Conservation (phyloP, 2,888 invertebrate genomes). For the Tenthredo livida region DNA sequence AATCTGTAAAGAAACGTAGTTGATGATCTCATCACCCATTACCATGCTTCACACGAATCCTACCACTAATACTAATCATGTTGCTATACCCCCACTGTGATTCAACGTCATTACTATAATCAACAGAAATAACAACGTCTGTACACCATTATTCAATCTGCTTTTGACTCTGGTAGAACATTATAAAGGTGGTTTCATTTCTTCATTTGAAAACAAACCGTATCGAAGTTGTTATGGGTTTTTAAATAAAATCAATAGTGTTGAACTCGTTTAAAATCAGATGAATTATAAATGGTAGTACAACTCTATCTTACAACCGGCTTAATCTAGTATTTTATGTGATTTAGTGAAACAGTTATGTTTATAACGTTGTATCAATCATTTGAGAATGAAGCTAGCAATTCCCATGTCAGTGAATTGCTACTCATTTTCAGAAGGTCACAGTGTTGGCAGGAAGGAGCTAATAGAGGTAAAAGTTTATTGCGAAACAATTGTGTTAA, state of each 20-base stretch:
- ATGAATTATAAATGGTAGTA: background rate
- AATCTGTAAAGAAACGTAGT: slow-evolving; percentile 75
- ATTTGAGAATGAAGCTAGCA: slow-evolving; percentile 67
- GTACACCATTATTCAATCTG: slow-evolving; percentile 41
- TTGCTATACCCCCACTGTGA: slow-evolving; percentile 60
- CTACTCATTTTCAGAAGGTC: slow-evolving; percentile 68
- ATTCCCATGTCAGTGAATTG: slow-evolving; percentile 71
- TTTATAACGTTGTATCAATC: slow-evolving; percentile 73
- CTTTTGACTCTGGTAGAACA: slow-evolving; percentile 36
- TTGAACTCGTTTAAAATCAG: background rate
- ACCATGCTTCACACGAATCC: slow-evolving; percentile 74
- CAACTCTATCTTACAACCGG: background rate
- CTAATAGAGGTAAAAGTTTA: slow-evolving; percentile 64
- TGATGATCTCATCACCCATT: slow-evolving; percentile 76
- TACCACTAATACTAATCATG: slow-evolving; percentile 62
- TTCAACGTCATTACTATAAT: slow-evolving; percentile 68
- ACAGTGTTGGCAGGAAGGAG: slow-evolving; percentile 59
- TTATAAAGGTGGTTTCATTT: slow-evolving; percentile 4
- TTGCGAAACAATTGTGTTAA: slow-evolving; percentile 8
- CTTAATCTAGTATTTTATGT: background rate
- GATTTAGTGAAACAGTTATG: slow-evolving; percentile 61
- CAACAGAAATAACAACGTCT: slow-evolving; percentile 67
- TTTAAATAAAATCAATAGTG: background rate
- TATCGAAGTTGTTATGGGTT: background rate
- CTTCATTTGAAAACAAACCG: background rate